These are phyloP conservation scores for human (Homo sapiens) DNA, from an alignment of 2,113 vertebrate species.

Conservation along the genomic window DNA sequence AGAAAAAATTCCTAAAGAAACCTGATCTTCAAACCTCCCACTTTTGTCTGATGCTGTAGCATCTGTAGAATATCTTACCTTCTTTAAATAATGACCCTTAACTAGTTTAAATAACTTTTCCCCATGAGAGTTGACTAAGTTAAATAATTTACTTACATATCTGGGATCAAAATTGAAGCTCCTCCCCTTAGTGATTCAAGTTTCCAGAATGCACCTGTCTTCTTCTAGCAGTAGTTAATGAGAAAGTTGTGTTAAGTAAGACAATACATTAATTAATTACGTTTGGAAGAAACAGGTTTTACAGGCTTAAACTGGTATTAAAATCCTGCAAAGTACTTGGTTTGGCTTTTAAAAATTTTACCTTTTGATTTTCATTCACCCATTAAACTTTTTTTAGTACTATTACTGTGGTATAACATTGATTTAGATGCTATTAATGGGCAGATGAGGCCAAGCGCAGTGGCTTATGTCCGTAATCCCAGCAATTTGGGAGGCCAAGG, in stretches of 20 bases:
- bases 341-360: not conserved
- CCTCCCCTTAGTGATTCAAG: not conserved
- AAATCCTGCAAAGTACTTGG: not conserved
- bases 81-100: not conserved
- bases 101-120: not conserved
- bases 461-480: no score
- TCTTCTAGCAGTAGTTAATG: not conserved
- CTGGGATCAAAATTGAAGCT: not conserved
- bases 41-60: not conserved
- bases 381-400: not conserved
- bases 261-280: not conserved
- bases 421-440: not conserved
- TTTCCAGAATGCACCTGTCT: not conserved
- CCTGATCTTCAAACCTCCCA: not conserved
- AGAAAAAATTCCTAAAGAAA: not conserved
- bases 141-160: not conserved
- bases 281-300: not conserved
- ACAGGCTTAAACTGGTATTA: not conserved
- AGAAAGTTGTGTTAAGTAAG: constrained; percentile 16
- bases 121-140: not conserved
- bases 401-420: not conserved
- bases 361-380: not conserved
- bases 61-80: not conserved
- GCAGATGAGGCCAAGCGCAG: not conserved
- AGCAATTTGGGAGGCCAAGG: no score